Conservation (phyloP, 1,140 invertebrate genomes). For the Penaeus chinensis region DNA sequence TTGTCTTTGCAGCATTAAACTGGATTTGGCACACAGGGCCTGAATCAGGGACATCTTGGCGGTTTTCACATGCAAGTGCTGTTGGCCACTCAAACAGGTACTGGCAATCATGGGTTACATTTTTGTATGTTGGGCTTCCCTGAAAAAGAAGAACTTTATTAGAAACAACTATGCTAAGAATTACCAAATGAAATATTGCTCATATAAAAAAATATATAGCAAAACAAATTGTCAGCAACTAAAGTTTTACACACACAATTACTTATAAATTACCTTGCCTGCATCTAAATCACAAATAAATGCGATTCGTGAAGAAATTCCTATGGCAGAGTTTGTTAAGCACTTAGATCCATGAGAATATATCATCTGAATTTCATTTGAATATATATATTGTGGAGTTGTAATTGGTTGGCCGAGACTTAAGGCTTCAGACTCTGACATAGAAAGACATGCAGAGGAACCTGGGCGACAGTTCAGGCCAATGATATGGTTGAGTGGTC, state of each 20-base stretch:
- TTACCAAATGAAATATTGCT: neutral
- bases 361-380: conserved; percentile 36
- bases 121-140: conserved; percentile 53
- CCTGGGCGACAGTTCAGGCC: conserved; percentile 56
- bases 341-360: conserved; percentile 49
- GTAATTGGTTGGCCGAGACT: conserved; percentile 45
- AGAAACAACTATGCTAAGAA: neutral
- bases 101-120: conserved; percentile 60
- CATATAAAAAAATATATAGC: neutral
- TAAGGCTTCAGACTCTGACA: neutral
- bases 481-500: conserved; percentile 58
- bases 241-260: neutral
- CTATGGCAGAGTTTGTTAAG: conserved; percentile 18
- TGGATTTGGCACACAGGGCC: conserved; percentile 54
- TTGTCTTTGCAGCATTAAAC: conserved; percentile 52
- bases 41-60: neutral
- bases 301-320: conserved; percentile 28
- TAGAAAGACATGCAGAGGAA: conserved; percentile 45
- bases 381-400: neutral
- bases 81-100: conserved; percentile 61
- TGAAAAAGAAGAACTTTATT: conserved; percentile 25
- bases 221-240: neutral
- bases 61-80: conserved; percentile 47
- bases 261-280: conserved; percentile 25
- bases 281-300: conserved; percentile 50